phyloP scores from a whole-genome alignment of 2,797 vertebrate species.

The Acropternis orthonyx region DNA sequence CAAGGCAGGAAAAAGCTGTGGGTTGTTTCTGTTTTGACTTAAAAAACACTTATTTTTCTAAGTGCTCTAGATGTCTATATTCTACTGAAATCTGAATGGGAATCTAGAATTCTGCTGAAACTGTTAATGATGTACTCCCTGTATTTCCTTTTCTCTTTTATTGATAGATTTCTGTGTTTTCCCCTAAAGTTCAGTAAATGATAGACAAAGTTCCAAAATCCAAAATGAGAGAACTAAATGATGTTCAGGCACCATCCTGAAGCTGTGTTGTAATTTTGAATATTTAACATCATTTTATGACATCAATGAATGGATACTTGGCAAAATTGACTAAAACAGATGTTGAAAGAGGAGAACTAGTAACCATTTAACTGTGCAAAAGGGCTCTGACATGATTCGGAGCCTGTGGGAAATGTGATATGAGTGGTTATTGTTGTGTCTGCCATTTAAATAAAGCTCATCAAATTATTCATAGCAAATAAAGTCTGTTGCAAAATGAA shows the following conservation, averaged over 20 bases:
- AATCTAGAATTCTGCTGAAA: not conserved
- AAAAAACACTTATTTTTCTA: not conserved
- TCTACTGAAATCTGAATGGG: not conserved
- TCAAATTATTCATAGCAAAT: slow-evolving; percentile 37
- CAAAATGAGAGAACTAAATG: not conserved
- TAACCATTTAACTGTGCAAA: slow-evolving; percentile 20
- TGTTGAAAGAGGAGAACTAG: slow-evolving; percentile 18
- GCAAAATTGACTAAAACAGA: not conserved
- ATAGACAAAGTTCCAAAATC: not conserved
- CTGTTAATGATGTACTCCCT: not conserved
- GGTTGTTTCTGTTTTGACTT: not conserved
- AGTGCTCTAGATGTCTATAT: not conserved
- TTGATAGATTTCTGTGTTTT: not conserved
- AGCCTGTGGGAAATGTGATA: not conserved
- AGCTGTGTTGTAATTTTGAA: not conserved
- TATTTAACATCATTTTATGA: not conserved
- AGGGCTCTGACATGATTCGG: not conserved
- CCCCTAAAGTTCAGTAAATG: not conserved
- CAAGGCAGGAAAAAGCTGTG: not conserved
- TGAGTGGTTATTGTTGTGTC: slow-evolving; percentile 21
- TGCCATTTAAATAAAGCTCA: slow-evolving; percentile 46
- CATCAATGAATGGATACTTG: not conserved
- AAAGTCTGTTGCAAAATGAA: slow-evolving; percentile 38
- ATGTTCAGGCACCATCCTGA: not conserved
- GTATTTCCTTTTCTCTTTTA: not conserved